Evolutionary conservation across 2,888 invertebrate species (phyloP), one percentile per base, ranked within the genome.

Genomic region (Anarsia innoxiella): DNA sequence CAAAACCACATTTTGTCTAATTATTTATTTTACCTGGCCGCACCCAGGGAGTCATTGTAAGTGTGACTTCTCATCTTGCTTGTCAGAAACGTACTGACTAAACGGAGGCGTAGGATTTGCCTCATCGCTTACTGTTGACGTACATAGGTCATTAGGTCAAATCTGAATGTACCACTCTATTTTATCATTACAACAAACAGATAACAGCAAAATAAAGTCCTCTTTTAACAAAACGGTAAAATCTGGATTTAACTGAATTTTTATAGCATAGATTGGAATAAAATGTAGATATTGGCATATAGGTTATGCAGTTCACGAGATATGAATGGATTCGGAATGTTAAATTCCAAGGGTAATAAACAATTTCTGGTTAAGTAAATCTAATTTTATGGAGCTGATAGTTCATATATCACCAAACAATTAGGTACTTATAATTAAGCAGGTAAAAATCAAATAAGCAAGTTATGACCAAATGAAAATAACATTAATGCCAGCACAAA

Each of bases 61-160:
- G 80, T 71, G 60, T 82, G 82, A 70, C 82, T 84, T 83, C 84
- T 84, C 84, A 84, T 84, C 60, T 66, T 77, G 69, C 69, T 60
- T 62, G 74, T 76, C 73, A 82, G 67, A 61, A 74, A 53, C 44
- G 72, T 58, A 84, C 84, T 84, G 84, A 82, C 60, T 53, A 75
- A 51, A 49, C 74, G 72, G 45, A 70, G 63, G 64, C 66, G 72
- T 56, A 74, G 56, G 59, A 66, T 79, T 79, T 74, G 74, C 80
- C 82, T 84, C 84, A 84, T 84, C 68, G 59, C 77, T 66, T 83
- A 82, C 80, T 80, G 82, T 76, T 74, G 77, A 80, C 59, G 73
- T 71, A 77, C 67, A 79, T 45, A 68, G 77, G 69, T 79, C 73
- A 77, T 74, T 71, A 77, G 80, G 69, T 80, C 71, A 67, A 45